Evolutionary conservation across 2,113 vertebrate genomes (phyloP).

Genomic region (Lepisosteus oculatus): DNA sequence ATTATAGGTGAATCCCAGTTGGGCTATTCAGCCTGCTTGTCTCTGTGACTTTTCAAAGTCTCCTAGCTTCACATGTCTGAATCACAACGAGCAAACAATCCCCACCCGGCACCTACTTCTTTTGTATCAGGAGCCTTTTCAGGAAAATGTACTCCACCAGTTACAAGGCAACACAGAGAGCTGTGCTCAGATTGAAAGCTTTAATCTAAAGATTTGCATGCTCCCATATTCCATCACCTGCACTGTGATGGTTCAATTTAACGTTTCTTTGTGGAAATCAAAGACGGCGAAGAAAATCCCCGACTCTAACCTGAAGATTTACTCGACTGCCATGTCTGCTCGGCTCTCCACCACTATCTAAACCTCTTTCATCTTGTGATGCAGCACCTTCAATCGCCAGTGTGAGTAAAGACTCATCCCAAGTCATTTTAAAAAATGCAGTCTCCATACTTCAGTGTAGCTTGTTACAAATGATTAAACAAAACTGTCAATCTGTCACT

Average conservation of each 20-base stretch:
- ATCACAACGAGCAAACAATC: constrained; percentile 76
- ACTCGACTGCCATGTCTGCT: too few species aligned
- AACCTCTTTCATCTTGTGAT: too few species aligned
- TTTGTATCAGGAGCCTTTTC: constrained; percentile 70
- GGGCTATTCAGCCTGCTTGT: constrained; percentile 49
- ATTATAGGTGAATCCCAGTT: constrained; percentile 59
- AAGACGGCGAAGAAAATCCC: background rate
- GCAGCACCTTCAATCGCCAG: too few species aligned
- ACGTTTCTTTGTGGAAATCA: background rate
- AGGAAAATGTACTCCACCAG: constrained; percentile 45
- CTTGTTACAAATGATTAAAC: background rate
- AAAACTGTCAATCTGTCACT: background rate
- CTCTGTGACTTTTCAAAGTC: constrained; percentile 58
- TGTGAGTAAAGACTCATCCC: background rate
- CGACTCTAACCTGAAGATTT: too few species aligned
- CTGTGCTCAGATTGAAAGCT: background rate
- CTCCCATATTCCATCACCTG: background rate
- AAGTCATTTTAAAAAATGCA: constrained; percentile 1
- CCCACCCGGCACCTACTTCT: constrained; percentile 71
- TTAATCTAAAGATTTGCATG: background rate
- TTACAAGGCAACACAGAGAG: background rate
- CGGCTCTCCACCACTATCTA: too few species aligned
- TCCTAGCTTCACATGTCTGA: constrained; percentile 62
- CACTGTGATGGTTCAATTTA: background rate
- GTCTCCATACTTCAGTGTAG: background rate